These are phyloP conservation scores for Prietella phreatophila DNA, from an alignment of 2,113 vertebrate species.

Conservation along the genomic window DNA sequence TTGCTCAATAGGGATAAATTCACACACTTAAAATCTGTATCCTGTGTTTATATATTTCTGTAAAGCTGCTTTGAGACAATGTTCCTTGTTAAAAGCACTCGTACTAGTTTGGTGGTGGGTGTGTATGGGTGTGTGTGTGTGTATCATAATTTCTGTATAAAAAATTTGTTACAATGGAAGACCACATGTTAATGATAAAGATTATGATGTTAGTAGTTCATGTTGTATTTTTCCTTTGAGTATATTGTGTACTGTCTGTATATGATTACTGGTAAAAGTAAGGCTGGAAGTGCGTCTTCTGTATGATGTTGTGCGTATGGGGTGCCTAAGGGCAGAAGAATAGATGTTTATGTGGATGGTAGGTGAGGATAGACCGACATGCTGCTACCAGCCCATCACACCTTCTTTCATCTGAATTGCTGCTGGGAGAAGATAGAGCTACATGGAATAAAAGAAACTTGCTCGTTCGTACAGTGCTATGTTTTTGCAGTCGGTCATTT, in stretches of 20 bases:
- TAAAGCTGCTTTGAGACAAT: too few species aligned
- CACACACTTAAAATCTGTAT: too few species aligned
- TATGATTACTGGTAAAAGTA: neutral
- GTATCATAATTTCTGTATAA: neutral
- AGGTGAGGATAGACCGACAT: slow-evolving; percentile 32
- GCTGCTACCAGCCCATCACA: slow-evolving; percentile 32
- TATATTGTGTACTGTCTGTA: neutral
- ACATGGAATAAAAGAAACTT: neutral
- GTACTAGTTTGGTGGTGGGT: too few species aligned
- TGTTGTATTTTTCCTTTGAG: neutral
- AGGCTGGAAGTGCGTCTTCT: neutral
- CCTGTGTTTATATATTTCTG: too few species aligned
- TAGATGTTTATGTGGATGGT: neutral
- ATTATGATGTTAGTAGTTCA: neutral
- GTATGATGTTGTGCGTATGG: neutral
- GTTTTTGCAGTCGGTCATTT: neutral
- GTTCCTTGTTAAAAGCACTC: too few species aligned
- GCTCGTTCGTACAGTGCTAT: neutral
- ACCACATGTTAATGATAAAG: neutral
- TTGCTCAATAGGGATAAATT: too few species aligned
- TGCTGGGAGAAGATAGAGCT: neutral
- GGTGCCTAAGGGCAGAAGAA: neutral
- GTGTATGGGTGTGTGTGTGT: too few species aligned
- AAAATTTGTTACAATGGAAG: neutral
- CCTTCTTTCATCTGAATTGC: neutral